Percentiles rank a stretch among this genome's conserved stretches.
These are phyloP conservation scores for Rhodinocichla rosea DNA, from an alignment of 2,113 vertebrate genomes.

Conservation along the genomic window DNA sequence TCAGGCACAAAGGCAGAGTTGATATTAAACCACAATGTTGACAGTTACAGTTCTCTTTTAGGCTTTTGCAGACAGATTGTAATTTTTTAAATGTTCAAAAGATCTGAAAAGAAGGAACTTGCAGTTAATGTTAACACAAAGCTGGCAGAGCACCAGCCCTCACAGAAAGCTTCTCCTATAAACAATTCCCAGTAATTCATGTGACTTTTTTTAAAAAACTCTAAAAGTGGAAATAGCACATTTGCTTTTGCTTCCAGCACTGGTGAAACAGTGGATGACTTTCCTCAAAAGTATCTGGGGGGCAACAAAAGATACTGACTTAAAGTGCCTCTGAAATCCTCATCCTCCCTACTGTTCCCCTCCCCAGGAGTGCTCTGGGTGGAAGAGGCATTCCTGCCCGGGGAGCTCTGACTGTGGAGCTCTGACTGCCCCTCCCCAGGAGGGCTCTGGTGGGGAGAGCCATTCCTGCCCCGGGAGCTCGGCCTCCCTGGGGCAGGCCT, in stretches of 20 bases:
- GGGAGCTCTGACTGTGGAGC: too few relatives aligned
- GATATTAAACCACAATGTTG: constrained; percentile 33
- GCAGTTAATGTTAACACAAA: constrained; percentile 64
- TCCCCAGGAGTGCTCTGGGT: neutral
- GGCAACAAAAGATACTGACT: neutral
- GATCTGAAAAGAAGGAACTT: constrained; percentile 61
- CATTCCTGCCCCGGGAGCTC: neutral
- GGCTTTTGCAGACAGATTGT: constrained; percentile 58
- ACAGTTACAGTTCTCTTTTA: constrained; percentile 54
- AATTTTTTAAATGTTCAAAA: constrained; percentile 53
- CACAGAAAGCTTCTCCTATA: constrained; percentile 40
- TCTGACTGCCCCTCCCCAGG: neutral
- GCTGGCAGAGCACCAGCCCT: constrained; percentile 53
- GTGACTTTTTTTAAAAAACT: constrained; percentile 20
- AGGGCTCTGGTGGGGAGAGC: neutral
- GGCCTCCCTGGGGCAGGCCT: neutral
- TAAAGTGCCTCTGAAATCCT: neutral
- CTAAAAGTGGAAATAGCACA: constrained; percentile 38
- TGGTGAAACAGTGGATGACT: neutral
- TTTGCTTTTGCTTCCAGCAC: constrained; percentile 24
- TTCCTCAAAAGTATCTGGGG: constrained; percentile 14
- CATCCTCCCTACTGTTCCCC: neutral
- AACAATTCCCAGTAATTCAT: constrained; percentile 53
- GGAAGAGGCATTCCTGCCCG: neutral
- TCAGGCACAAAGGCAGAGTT: neutral